A percentile compares a stretch with the other conserved stretches of the same genome.
These are phyloP conservation scores for Syngnathoides biaculeatus DNA, from an alignment of 2,113 vertebrate species.

Conservation along the genomic window DNA sequence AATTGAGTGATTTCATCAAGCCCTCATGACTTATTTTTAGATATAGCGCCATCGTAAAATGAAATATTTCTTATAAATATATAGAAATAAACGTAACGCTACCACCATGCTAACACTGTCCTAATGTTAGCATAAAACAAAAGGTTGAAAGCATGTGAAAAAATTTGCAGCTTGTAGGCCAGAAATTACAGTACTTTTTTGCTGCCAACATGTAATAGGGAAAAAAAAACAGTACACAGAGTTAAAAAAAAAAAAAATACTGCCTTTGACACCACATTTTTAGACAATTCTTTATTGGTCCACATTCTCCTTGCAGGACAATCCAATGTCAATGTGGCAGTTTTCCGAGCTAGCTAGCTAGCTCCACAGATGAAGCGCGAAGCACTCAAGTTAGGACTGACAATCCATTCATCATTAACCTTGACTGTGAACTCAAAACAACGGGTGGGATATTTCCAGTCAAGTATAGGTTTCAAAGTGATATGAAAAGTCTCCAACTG, in stretches of 20 bases:
- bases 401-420: slow-evolving; percentile 56
- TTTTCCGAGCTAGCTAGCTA: slow-evolving; percentile 71
- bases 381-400: slow-evolving; percentile 61
- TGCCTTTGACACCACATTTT: slow-evolving; percentile 60
- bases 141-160: no score
- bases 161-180: no score
- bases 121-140: no score
- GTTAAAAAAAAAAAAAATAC: neutral
- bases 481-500: neutral
- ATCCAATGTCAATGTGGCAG: slow-evolving; percentile 60
- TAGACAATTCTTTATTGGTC: slow-evolving; percentile 44
- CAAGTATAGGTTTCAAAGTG: neutral
- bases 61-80: neutral
- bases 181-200: no score
- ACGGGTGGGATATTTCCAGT: neutral
- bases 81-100: no score
- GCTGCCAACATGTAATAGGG: no score
- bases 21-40: no score
- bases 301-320: slow-evolving; percentile 44
- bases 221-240: no score
- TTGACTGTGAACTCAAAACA: neutral
- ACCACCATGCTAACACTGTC: no score
- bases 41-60: no score
- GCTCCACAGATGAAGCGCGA: slow-evolving; percentile 65
- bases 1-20: no score